These are phyloP conservation scores for Macaria notata DNA, from an alignment of 2,888 invertebrate species.

Conservation along the genomic window DNA sequence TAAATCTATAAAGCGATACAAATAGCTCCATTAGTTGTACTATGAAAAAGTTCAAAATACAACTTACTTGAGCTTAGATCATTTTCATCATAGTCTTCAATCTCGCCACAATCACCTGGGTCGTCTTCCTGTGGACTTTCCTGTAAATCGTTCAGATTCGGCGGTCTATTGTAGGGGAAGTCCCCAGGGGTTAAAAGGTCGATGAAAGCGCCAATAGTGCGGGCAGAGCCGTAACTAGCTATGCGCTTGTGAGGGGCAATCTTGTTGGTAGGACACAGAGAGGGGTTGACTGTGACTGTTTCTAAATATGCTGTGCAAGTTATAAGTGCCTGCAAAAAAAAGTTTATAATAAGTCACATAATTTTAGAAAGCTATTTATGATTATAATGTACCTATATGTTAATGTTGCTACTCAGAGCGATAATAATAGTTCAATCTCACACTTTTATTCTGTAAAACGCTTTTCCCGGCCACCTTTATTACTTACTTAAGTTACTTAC, in stretches of 20 bases:
- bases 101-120: conserved; percentile 68
- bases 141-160: conserved; percentile 48
- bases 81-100: conserved; percentile 74
- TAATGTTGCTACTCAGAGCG: no score
- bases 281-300: conserved; percentile 60
- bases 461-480: not conserved
- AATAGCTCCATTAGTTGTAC: no score
- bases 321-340: conserved; percentile 42
- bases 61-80: conserved; percentile 68
- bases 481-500: no score
- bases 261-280: conserved; percentile 71
- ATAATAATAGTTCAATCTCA: no score
- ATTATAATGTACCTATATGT: no score
- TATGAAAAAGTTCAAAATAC: not conserved
- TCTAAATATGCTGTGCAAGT: conserved; percentile 41
- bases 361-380: no score
- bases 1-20: no score
- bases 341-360: not conserved
- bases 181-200: conserved; percentile 51
- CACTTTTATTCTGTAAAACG: not conserved
- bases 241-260: conserved; percentile 64
- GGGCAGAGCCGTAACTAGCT: conserved; percentile 40
- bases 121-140: conserved; percentile 65
- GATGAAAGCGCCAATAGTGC: conserved; percentile 63
- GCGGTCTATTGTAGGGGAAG: conserved; percentile 36